Evolutionary conservation across 2,888 invertebrate genomes (phyloP).

Genomic region (Pyrocoelia pectoralis): DNA sequence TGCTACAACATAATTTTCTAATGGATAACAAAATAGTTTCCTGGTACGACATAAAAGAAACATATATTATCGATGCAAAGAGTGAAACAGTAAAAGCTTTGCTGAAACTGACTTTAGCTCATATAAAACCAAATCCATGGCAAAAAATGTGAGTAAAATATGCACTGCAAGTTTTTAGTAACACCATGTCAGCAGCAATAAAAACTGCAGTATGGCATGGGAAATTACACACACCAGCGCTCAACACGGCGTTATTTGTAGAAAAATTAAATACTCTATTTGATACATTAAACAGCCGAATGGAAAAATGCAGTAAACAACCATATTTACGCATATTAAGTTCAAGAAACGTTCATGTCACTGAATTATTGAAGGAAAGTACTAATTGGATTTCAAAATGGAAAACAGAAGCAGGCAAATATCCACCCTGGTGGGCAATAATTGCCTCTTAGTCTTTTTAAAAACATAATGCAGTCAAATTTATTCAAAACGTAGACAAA

Average conservation of each 20-base stretch:
- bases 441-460: too few relatives aligned
- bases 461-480: too few relatives aligned
- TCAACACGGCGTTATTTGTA: slow-evolving; percentile 2
- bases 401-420: slow-evolving; percentile 1
- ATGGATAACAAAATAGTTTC: not conserved
- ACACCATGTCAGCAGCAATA: slow-evolving; percentile 8
- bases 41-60: slow-evolving; percentile 15
- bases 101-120: not conserved
- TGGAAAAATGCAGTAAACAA: not conserved
- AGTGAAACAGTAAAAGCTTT: not conserved
- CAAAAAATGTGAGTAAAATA: slow-evolving; percentile 3
- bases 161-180: slow-evolving; percentile 4
- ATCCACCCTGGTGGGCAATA: slow-evolving; percentile 9
- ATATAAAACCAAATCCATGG: slow-evolving; percentile 3
- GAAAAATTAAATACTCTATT: slow-evolving; percentile 8
- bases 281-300: slow-evolving; percentile 6
- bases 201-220: not conserved
- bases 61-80: slow-evolving; percentile 7
- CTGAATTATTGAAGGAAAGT: slow-evolving; percentile 3
- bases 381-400: not conserved
- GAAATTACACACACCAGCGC: not conserved
- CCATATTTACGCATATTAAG: slow-evolving; percentile 1
- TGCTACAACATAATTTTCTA: slow-evolving; percentile 5
- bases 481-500: too few relatives aligned
- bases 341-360: not conserved